These are phyloP conservation scores for Eupithecia tripunctaria DNA, from an alignment of 2,888 invertebrate species.

Conservation along the genomic window DNA sequence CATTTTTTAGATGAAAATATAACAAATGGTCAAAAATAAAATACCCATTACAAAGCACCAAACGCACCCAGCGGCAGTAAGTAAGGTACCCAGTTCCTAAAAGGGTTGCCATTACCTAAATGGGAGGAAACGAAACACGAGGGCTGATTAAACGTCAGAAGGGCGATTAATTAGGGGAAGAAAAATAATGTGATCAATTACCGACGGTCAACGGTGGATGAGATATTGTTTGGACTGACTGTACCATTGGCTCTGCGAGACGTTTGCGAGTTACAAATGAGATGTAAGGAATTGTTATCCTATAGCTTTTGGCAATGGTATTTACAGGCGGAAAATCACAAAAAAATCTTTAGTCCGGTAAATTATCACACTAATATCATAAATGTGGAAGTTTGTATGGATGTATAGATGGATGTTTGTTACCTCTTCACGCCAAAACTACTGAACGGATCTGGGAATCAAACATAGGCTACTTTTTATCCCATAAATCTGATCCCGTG, in stretches of 20 bases:
- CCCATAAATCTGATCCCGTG: too few species aligned
- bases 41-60: background rate
- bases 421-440: too few species aligned
- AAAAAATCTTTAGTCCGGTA: too few species aligned
- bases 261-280: background rate
- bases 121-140: slow-evolving; percentile 31
- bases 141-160: slow-evolving; percentile 54
- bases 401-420: too few species aligned
- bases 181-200: slow-evolving; percentile 64
- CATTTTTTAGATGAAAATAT: background rate
- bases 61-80: too few species aligned
- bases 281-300: background rate
- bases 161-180: slow-evolving; percentile 59
- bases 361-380: too few species aligned
- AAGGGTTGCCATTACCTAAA: slow-evolving; percentile 40
- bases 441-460: too few species aligned
- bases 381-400: too few species aligned
- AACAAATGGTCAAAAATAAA: too few species aligned
- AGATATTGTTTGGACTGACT: slow-evolving; percentile 43
- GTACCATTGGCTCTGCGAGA: background rate
- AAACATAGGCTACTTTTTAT: too few species aligned
- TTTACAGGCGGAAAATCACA: too few species aligned
- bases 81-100: background rate
- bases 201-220: slow-evolving; percentile 51
- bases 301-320: background rate